Evolutionary conservation across 2,797 vertebrate species (phyloP), one percentile per base, ranked within the genome.

Genomic region (Nannoperca australis): DNA sequence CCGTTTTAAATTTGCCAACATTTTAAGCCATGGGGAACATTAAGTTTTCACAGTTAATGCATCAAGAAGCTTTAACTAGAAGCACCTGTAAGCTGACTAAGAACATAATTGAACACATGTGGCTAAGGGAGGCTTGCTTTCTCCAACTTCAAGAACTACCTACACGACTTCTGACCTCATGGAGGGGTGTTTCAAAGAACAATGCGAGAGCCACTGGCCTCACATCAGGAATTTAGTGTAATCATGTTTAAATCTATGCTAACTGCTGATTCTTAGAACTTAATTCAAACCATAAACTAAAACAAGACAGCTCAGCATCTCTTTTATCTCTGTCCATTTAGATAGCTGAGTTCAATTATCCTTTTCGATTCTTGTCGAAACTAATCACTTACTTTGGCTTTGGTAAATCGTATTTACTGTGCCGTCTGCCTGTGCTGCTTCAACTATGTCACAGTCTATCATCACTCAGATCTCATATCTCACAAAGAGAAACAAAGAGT

Each of bases 11-110:
- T 89, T 89, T 89, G 89, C 88, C 93, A 94, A 87, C 71, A 79
- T 85, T 83, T 89, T 68, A 79, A 85, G 88, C 83, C 83, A 70
- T 17, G 51, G 85, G 88, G 87, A 91, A 82, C 84, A 90, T 92
- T 91, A 85, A 76, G 60, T 81, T 90, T 93, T 95, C 82, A 90
- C 90, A 94, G 91, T 83, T 92, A 88, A 92, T 92, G 89, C 89
- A 92, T 93, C 85, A 90, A 87, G 82, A 88, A 84, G 88, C 72
- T 89, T 94, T 95, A 94, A 95, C 88, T 85, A 81, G 83, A 91
- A 92, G 90, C 93, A 94, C 92, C 89, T 93, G 92, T 71, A 70
- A 74, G 73, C 73, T 81, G 81, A 89, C 83, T 87, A 76, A 83
- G 81, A 69, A 67, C 80, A 77, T 92, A 92, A 93, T 91, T 84